Evolutionary conservation across 2,888 invertebrate genomes (phyloP).

Genomic region (Barypeithes pellucidus): DNA sequence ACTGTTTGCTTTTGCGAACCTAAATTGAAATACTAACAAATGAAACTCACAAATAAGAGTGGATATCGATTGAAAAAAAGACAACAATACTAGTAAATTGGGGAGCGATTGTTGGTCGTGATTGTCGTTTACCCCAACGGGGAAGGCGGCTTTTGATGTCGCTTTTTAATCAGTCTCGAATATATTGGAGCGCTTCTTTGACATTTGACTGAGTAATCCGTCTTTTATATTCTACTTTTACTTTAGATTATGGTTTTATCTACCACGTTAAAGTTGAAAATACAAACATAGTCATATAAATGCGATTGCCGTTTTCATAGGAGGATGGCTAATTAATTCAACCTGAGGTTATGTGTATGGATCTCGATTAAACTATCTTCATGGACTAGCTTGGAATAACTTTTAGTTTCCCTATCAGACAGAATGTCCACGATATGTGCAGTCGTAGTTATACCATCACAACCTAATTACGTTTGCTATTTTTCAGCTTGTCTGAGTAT

Average conservation of each 20-base stretch:
- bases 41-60: constrained; percentile 67
- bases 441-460: too few species aligned
- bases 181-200: constrained; percentile 69
- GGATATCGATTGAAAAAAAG: constrained; percentile 70
- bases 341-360: too few species aligned
- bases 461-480: too few species aligned
- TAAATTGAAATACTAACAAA: constrained; percentile 69
- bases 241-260: constrained; percentile 61
- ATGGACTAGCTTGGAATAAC: too few species aligned
- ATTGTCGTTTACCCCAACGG: constrained; percentile 70
- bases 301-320: not conserved
- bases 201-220: constrained; percentile 71
- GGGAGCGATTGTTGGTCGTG: constrained; percentile 70
- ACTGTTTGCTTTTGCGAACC: constrained; percentile 60
- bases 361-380: too few species aligned
- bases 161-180: constrained; percentile 71
- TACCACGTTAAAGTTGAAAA: constrained; percentile 43
- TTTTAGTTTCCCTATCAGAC: too few species aligned
- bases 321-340: too few species aligned
- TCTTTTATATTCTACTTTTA: constrained; percentile 65
- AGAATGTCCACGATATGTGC: too few species aligned
- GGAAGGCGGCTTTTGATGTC: constrained; percentile 68
- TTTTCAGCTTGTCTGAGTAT: too few species aligned
- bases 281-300: not conserved
- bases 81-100: constrained; percentile 69